A percentile compares a stretch with the other conserved stretches of the same genome.
These are phyloP conservation scores for Sitta carolinensis DNA, from an alignment of 2,797 vertebrate species.

Conservation along the genomic window DNA sequence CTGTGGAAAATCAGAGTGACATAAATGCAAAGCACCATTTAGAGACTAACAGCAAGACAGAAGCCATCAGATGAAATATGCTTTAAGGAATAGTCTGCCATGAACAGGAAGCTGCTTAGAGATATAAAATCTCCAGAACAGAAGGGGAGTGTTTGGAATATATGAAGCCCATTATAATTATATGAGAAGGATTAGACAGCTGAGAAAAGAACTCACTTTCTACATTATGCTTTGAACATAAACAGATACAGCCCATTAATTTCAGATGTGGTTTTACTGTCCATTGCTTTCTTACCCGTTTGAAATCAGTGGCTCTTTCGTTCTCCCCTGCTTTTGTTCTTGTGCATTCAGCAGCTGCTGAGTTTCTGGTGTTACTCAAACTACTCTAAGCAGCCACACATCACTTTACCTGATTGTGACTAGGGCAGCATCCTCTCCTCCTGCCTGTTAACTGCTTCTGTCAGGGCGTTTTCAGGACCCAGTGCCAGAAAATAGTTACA, in stretches of 20 bases:
- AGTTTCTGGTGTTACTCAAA: not conserved
- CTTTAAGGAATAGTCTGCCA: not conserved
- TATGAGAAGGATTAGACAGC: not conserved
- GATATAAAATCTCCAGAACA: not conserved
- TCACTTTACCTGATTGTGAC: not conserved
- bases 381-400: not conserved
- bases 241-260: not conserved
- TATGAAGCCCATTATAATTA: not conserved
- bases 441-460: not conserved
- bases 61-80: not conserved
- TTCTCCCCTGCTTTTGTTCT: not conserved
- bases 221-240: not conserved
- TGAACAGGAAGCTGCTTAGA: not conserved
- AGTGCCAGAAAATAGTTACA: fast-evolving
- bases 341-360: not conserved
- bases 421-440: not conserved
- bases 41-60: not conserved
- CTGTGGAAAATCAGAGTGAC: not conserved
- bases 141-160: not conserved
- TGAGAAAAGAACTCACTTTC: not conserved
- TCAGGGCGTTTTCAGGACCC: not conserved
- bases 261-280: not conserved
- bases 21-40: not conserved
- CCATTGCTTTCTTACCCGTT: not conserved
- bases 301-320: not conserved